phyloP scores from a whole-genome alignment of 1,140 invertebrate genomes.

The Dreissena polymorpha region DNA sequence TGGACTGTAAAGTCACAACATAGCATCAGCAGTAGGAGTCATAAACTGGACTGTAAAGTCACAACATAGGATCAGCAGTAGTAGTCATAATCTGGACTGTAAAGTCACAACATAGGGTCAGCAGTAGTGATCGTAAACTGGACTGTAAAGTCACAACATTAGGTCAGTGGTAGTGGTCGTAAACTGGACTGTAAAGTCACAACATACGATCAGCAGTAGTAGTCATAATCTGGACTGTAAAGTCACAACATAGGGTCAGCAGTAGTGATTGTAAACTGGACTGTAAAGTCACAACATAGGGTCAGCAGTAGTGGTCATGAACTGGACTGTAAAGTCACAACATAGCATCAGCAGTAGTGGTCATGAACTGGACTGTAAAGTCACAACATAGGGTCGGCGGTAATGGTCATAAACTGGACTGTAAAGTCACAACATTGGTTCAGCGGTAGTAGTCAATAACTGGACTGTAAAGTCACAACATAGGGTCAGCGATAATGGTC shows the following conservation, averaged over 20 bases:
- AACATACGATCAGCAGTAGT: background rate
- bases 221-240: background rate
- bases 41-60: background rate
- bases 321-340: background rate
- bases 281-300: background rate
- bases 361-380: background rate
- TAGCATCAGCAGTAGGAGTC: background rate
- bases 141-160: background rate
- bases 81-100: background rate
- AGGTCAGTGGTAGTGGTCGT: slow-evolving; percentile 3
- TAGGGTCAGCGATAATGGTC: background rate
- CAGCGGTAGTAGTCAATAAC: background rate
- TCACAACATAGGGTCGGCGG: background rate
- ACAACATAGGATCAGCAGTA: background rate
- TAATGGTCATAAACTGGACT: background rate
- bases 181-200: background rate
- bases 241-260: background rate
- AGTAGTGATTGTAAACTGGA: background rate
- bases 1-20: background rate
- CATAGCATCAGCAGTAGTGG: background rate
- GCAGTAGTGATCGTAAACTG: background rate
- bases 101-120: background rate
- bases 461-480: background rate
- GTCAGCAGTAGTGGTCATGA: background rate
- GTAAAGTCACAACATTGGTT: too few relatives aligned